Base-by-base conservation (phyloP, 2,113 vertebrate genomes). In the Entelurus aequoreus region DNA sequence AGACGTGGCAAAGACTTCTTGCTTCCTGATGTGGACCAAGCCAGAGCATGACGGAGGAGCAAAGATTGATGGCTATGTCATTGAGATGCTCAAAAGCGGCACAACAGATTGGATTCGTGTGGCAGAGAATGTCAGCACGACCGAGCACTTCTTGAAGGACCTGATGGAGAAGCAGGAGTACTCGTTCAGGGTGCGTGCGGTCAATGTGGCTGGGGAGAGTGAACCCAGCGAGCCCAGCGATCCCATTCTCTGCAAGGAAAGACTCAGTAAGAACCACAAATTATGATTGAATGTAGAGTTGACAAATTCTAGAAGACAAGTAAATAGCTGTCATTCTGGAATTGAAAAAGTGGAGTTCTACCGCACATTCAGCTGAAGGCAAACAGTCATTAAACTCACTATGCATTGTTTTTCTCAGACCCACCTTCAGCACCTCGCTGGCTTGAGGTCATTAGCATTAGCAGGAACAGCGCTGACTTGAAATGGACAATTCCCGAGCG, bases 141-240 rank as follows among this genome's bases (percentile, higher is more conserved):
- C 94, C 60, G 93, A 98, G 76, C 84, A 97, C 75, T 92, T 93
- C 78, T 90, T 99, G 62, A 93, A 87, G 52, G 93, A 93, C 3
- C 90, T 99, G 63, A 98, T 98, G 95, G 95, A 98, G 77, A 97
- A 94, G 69, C 95, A 99, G 79, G 97, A 99, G 77, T 99, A 99
- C 75, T 95, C 95, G 0, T 99, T 99, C 90, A 92, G 97, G 55
- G 85, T 99, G 15, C 88, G 92, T 82, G 97, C 97, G 1, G 92
- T 98, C 52, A 99, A 99, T 74, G 88, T 91, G 59, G 95, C 92
- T 3, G 97, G 97, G 0, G 97, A 98, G 77, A 98, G 97, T 10
- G 96, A 99, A 14, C 96, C 97, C 42, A 98, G 96, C 35, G 97
- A 99, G 53, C 95, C 97, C 61, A 98, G 95, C 0, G 95, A 97